These are phyloP conservation scores for Himalopsyche japonica DNA, from an alignment of 2,888 invertebrate species.

Conservation along the genomic window DNA sequence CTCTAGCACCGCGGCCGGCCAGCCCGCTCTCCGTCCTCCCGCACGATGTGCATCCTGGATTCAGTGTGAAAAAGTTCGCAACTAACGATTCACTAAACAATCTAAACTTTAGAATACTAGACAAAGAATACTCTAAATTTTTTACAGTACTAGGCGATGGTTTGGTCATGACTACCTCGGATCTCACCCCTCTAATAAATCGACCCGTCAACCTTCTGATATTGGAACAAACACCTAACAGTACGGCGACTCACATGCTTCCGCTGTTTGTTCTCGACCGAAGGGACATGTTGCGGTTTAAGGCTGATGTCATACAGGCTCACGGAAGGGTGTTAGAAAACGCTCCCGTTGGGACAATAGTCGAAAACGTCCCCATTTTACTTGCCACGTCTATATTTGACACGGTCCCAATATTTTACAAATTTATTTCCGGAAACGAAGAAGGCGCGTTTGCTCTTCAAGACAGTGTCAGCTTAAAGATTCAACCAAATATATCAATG, in stretches of 20 bases:
- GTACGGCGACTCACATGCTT: constrained; percentile 77
- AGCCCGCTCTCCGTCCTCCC: constrained; percentile 71
- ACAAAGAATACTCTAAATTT: constrained; percentile 80
- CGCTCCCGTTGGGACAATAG: constrained; percentile 69
- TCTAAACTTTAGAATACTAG: constrained; percentile 68
- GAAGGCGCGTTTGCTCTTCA: constrained; percentile 75
- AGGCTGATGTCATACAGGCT: constrained; percentile 62
- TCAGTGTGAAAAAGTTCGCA: constrained; percentile 80
- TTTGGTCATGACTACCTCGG: constrained; percentile 87
- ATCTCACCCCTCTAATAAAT: constrained; percentile 79
- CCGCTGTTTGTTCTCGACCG: constrained; percentile 84
- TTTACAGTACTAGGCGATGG: constrained; percentile 88
- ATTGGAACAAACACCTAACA: constrained; percentile 79
- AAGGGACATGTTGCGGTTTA: constrained; percentile 79
- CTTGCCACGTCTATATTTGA: constrained; percentile 70
- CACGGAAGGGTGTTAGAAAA: constrained; percentile 80
- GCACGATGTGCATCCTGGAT: constrained; percentile 88
- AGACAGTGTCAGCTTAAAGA: constrained; percentile 57
- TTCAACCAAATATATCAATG: constrained; percentile 56
- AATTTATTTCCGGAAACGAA: constrained; percentile 77
- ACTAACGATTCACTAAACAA: constrained; percentile 61
- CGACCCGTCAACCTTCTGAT: constrained; percentile 80
- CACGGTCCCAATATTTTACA: constrained; percentile 73
- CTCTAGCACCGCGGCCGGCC: constrained; percentile 45
- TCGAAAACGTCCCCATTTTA: constrained; percentile 72